Evolutionary conservation across 2,888 invertebrate species (phyloP), one percentile per base, ranked within the genome.

Genomic region (Caenorhabditis sp.): DNA sequence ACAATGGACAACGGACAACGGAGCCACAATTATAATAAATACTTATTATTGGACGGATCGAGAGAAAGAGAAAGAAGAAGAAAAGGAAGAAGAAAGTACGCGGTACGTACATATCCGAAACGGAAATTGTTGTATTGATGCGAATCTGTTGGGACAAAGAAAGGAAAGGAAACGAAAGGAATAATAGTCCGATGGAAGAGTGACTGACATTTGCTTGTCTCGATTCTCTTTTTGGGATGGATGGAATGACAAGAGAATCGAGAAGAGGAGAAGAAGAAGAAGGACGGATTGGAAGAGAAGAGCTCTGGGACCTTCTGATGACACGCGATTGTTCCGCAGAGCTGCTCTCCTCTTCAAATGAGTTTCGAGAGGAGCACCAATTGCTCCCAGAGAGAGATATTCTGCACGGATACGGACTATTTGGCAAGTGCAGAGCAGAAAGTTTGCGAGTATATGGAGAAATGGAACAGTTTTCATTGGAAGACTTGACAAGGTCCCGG

Each of bases 281-380:
- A 8, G 50, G 47, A 50, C n/a, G 26, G 18, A 47, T 22, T 2
- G 18, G 20, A 24, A 50, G 15, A 18, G 32, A 50, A 20, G 24
- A 56, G 47, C 13, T 15, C 5, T 47, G 71, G 55, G 53, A 40
- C 55, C 53, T 53, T 62, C 53, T 55, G 71, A 71, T 55, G 71
- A 65, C 72, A 72, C 72, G 72, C 72, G 65, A 72, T 72, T 72
- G 72, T 72, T 72, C 72, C 56, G 56, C 8, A 28, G 18, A 50
- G 22, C 32, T 9, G 9, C 32, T 35, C 35, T 24, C 32, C 55
- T 55, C 72, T 72, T 72, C 24, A 72, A 58, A 65, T 65, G 72
- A 72, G 64, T 72, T 72, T 72, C 72, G 28, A 72, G 72, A 56
- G 72, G 61, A 62, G n/a, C n/a, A 37, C 58, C 58, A 53, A 56